A percentile compares a stretch with the other conserved stretches of the same genome.
Conservation (phyloP, 53 echinoderm and acorn worm genomes). For the Echinometra lucunter region DNA sequence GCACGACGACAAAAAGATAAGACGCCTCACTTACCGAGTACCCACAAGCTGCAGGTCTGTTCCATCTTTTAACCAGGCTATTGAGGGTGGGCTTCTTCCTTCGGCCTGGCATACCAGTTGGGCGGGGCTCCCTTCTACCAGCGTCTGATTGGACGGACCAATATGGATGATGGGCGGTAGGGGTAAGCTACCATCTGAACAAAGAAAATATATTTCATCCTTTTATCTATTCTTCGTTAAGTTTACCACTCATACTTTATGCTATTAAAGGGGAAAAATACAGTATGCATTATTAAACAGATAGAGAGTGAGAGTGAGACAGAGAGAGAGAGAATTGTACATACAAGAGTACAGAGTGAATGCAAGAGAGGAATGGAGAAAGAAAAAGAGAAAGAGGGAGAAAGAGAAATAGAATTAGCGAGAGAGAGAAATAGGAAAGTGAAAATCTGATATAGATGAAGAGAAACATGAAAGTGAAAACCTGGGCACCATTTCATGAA, state of each 20-base stretch:
- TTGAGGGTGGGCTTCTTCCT: conserved; percentile 71
- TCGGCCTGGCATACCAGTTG: conserved; percentile 81
- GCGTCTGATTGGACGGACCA: conserved; percentile 89
- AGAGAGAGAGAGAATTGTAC: background rate
- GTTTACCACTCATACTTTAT: too few relatives aligned
- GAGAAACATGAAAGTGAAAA: background rate
- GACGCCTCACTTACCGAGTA: conserved; percentile 33
- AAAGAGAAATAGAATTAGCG: background rate
- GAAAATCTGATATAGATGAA: background rate
- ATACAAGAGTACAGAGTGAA: background rate
- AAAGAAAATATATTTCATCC: background rate
- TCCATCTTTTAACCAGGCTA: conserved; percentile 79
- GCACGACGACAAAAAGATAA: too few relatives aligned
- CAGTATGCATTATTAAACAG: background rate
- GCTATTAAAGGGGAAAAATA: background rate
- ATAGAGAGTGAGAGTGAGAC: too few relatives aligned
- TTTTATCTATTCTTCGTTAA: too few relatives aligned
- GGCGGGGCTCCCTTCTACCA: conserved; percentile 75
- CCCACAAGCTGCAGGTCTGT: conserved; percentile 67
- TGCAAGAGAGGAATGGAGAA: too few relatives aligned
- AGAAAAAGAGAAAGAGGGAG: background rate
- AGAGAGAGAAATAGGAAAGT: background rate
- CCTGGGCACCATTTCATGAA: too few relatives aligned
- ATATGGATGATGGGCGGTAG: conserved; percentile 92
- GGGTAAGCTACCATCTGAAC: conserved; percentile 64